These are phyloP conservation scores for Lagria hirta DNA, from an alignment of 2,888 invertebrate species.

Conservation along the genomic window DNA sequence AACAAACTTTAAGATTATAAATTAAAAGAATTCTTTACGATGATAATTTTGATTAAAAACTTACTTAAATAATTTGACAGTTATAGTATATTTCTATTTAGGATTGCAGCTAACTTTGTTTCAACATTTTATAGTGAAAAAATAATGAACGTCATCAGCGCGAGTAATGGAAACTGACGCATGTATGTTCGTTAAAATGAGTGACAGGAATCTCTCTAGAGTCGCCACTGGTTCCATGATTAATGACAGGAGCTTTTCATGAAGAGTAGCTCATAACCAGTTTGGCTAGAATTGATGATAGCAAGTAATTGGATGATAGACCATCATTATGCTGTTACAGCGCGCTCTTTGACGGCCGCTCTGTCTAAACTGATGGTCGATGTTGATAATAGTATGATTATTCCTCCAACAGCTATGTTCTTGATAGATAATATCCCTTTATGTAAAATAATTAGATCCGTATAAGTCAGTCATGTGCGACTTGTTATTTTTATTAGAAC, in stretches of 20 bases:
- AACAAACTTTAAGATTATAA: too few species aligned
- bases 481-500: constrained; percentile 3
- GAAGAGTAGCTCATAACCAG: constrained; percentile 45
- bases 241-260: constrained; percentile 44
- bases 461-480: constrained; percentile 22
- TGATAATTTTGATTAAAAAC: too few species aligned
- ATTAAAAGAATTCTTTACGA: too few species aligned
- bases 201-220: constrained; percentile 37
- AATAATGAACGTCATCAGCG: too few species aligned
- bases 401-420: constrained; percentile 43
- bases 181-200: too few species aligned
- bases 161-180: too few species aligned
- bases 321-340: constrained; percentile 50
- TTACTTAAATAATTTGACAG: too few species aligned
- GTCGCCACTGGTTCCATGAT: constrained; percentile 38
- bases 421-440: constrained; percentile 34
- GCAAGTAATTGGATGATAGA: constrained; percentile 52
- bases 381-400: constrained; percentile 48
- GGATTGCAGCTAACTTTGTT: too few species aligned
- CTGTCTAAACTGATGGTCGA: constrained; percentile 46
- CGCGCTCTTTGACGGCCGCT: constrained; percentile 48
- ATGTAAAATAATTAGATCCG: constrained; percentile 34
- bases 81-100: too few species aligned
- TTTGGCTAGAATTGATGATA: constrained; percentile 50
- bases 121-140: too few species aligned